These are phyloP conservation scores for Drosophila kikkawai DNA, from an alignment of 1,140 invertebrate genomes.

Conservation along the genomic window DNA sequence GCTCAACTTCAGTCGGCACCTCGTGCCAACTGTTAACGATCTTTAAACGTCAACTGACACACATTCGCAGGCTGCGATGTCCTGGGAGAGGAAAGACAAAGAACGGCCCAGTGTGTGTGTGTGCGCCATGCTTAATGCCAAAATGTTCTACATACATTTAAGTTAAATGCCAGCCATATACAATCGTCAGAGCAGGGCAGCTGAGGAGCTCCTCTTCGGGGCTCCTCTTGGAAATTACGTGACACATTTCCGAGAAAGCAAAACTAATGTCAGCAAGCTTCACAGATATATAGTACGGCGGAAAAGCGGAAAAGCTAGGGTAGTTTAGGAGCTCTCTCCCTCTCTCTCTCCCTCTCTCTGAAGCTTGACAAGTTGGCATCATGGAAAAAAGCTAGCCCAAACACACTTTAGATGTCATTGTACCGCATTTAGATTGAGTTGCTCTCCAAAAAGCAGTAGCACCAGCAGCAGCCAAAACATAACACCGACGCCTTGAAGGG, in stretches of 20 bases:
- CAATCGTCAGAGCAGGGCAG: slow-evolving; percentile 55
- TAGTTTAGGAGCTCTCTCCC: slow-evolving; percentile 15
- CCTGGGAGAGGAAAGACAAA: not conserved
- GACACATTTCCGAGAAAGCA: slow-evolving; percentile 82
- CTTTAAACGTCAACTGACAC: slow-evolving; percentile 75
- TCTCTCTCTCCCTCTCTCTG: not conserved
- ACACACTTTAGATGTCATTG: slow-evolving; percentile 83
- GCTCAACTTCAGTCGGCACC: slow-evolving; percentile 24
- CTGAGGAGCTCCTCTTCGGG: slow-evolving; percentile 16
- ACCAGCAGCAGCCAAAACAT: slow-evolving; percentile 66
- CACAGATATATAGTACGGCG: slow-evolving; percentile 13
- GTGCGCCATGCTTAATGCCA: slow-evolving; percentile 48
- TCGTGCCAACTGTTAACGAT: slow-evolving; percentile 67
- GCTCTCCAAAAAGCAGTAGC: slow-evolving; percentile 46
- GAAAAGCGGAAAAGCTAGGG: slow-evolving; percentile 8
- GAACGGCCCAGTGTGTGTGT: slow-evolving; percentile 1
- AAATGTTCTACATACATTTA: slow-evolving; percentile 76
- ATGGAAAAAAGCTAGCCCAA: slow-evolving; percentile 66
- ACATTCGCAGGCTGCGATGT: slow-evolving; percentile 43
- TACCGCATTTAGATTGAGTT: slow-evolving; percentile 83
- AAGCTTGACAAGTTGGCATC: slow-evolving; percentile 50
- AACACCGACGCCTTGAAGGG: slow-evolving; percentile 41
- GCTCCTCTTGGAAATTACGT: slow-evolving; percentile 68
- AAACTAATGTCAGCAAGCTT: slow-evolving; percentile 74
- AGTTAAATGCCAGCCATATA: slow-evolving; percentile 80